Evolutionary conservation across 1,140 invertebrate genomes (phyloP).

Genomic region (Ridgeia piscesae): DNA sequence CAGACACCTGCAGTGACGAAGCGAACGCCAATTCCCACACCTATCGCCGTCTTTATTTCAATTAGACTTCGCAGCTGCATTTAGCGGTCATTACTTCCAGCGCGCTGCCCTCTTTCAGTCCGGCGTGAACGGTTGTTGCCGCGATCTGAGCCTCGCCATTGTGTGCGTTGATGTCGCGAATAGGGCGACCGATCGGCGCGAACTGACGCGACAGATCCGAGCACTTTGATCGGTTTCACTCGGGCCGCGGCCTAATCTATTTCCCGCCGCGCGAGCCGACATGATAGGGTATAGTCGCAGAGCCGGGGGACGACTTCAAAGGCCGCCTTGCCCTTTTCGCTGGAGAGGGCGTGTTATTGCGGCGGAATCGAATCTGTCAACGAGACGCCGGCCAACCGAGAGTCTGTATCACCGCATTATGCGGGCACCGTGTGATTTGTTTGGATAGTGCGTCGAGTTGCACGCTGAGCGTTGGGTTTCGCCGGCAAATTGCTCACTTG

Average conservation of each 20-base stretch:
- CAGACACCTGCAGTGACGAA: not conserved
- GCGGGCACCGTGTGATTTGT: conserved; percentile 3
- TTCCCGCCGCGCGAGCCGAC: not conserved
- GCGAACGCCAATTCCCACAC: not conserved
- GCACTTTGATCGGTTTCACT: not conserved
- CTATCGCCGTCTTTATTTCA: not conserved
- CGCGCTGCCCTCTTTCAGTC: not conserved
- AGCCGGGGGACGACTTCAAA: not conserved
- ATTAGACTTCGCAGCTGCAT: not conserved
- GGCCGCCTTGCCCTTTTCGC: not conserved
- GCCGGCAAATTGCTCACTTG: not conserved
- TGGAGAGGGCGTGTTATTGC: not conserved
- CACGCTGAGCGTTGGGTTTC: not conserved
- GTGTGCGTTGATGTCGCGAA: not conserved
- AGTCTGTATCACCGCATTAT: not conserved
- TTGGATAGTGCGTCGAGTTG: not conserved
- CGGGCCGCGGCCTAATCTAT: not conserved
- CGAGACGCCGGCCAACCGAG: not conserved
- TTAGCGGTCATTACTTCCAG: not conserved
- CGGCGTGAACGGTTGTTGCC: not conserved
- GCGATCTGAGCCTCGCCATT: not conserved
- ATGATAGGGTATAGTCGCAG: not conserved
- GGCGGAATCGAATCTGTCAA: not conserved
- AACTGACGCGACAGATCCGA: not conserved
- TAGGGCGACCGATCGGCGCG: not conserved